Evolutionary conservation across 2,113 vertebrate species (phyloP).

Genomic region (Gadus macrocephalus): DNA sequence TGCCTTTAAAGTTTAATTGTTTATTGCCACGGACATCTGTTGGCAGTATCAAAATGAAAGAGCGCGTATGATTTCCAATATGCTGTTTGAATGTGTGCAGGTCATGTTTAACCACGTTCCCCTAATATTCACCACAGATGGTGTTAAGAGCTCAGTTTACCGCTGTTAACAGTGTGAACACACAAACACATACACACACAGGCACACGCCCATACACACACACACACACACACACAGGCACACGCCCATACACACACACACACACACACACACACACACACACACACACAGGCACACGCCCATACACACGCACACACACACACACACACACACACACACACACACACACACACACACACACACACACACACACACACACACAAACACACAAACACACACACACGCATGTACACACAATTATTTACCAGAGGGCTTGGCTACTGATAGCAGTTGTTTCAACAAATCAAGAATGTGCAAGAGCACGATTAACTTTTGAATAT

Average conservation of each 20-base stretch:
- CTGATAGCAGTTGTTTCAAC: not conserved
- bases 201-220: not conserved
- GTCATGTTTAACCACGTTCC: not conserved
- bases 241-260: no score
- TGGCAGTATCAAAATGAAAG: no score
- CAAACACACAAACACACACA: not conserved
- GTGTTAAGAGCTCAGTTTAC: constrained; percentile 1
- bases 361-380: not conserved
- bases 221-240: no score
- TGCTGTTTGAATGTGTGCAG: not conserved
- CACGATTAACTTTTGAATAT: not conserved
- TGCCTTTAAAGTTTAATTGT: no score
- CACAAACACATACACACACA: not conserved
- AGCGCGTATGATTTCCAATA: no score
- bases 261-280: not conserved
- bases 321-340: not conserved
- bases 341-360: not conserved
- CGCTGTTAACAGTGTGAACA: not conserved
- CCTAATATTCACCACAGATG: constrained; percentile 9
- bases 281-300: not conserved
- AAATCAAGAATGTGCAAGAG: not conserved
- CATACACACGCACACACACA: not conserved
- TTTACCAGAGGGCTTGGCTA: constrained; percentile 1
- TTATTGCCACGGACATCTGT: no score
- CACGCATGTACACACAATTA: not conserved